A percentile compares a stretch with the other conserved stretches of the same genome.
phyloP scores from a whole-genome alignment of 2,113 vertebrate genomes.

The Athene cunicularia region DNA sequence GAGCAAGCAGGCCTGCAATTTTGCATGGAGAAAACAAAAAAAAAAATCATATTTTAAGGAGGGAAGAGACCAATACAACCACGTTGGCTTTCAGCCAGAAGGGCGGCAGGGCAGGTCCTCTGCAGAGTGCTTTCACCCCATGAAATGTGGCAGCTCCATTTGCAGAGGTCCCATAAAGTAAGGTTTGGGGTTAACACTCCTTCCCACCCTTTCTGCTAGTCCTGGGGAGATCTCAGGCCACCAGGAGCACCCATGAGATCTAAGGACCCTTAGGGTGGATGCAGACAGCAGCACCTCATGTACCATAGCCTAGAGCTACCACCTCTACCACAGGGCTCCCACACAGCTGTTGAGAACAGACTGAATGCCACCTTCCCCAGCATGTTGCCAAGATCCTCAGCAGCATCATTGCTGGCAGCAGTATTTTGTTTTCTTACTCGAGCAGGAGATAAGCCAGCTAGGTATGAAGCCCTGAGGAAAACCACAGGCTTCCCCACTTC shows the following conservation, averaged over 20 bases:
- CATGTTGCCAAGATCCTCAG: background rate
- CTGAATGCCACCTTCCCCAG: background rate
- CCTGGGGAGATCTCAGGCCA: background rate
- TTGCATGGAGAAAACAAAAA: background rate
- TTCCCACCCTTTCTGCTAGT: background rate
- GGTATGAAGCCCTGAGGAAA: slow-evolving; percentile 21
- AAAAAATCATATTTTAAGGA: background rate
- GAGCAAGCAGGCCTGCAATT: background rate
- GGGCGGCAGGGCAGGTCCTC: background rate
- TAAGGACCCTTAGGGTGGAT: background rate
- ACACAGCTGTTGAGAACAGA: background rate
- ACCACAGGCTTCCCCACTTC: background rate
- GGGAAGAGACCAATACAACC: background rate
- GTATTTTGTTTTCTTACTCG: background rate
- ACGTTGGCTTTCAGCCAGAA: background rate
- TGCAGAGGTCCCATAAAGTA: background rate
- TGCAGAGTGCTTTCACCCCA: background rate
- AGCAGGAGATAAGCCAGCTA: slow-evolving; percentile 21
- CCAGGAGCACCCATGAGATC: background rate
- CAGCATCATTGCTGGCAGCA: slow-evolving; percentile 15
- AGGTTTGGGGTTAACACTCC: background rate
- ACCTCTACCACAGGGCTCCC: background rate
- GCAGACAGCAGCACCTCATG: background rate
- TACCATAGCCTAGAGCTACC: background rate
- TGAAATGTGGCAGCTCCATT: background rate